Evolutionary conservation across 2,888 invertebrate species (phyloP), one percentile per base, ranked within the genome.

Genomic region (Neoascia interrupta): DNA sequence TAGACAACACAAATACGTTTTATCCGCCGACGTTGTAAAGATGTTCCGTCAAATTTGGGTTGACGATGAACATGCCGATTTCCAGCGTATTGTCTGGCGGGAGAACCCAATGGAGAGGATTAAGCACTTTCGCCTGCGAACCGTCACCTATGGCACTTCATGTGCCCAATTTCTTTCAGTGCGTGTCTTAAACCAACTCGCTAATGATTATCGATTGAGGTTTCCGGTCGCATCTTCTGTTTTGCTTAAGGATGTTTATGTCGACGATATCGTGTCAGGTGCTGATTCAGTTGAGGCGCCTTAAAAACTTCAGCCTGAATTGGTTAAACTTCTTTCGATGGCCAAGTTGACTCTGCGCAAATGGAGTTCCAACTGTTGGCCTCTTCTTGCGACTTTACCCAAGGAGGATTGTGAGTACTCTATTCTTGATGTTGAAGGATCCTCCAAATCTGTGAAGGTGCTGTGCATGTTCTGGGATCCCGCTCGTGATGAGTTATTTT

Each of bases 291-390:
- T n/a, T n/a, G n/a, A n/a, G n/a, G n/a, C n/a, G n/a, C n/a, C n/a
- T n/a, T n/a, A n/a, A n/a, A n/a, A n/a, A n/a, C n/a, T n/a, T n/a
- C n/a, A n/a, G n/a, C n/a, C n/a, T n/a, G n/a, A n/a, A n/a, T n/a
- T n/a, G n/a, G n/a, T n/a, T n/a, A n/a, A n/a, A n/a, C n/a, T n/a
- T n/a, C 11, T 60, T 2, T 47, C 60, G 8, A 16, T 5, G 3
- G 36, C 47, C 0, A 23, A 37, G 16, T 23, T 45, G 0, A n/a
- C 47, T 5, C 53, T 64, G 5, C 43, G 47, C 1, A 63, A 66
- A 54, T 66, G 45, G 43, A 43, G 26, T 15, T 47, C 23, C 1
- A 58, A 58, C 13, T 58, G 58, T 13, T n/a, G 41, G 45, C 11
- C 26, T 15, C 13, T 47, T 5, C 28, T 61, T 8, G 5, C 28